These are phyloP conservation scores for Malacoraja senta DNA, from an alignment of 2,797 vertebrate genomes.

Conservation along the genomic window DNA sequence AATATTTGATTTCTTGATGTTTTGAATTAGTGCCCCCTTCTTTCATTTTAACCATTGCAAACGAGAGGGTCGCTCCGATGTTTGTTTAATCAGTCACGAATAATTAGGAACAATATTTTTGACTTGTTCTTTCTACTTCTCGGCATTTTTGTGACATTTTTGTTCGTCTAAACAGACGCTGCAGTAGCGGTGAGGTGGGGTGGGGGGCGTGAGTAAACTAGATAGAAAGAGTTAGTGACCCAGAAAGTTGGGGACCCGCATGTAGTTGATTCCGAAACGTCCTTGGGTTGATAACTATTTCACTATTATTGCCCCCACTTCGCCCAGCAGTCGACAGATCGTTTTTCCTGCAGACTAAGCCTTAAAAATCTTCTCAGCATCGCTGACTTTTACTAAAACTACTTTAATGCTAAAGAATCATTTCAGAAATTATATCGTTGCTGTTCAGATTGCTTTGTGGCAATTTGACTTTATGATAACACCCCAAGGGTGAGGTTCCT, in stretches of 20 bases:
- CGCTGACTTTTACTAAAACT: neutral
- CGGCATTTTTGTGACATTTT: neutral
- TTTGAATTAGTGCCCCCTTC: neutral
- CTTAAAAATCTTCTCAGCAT: neutral
- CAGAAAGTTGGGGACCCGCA: neutral
- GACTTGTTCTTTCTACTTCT: neutral
- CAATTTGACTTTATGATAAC: slow-evolving; percentile 2
- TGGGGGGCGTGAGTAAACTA: neutral
- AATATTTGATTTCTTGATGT: neutral
- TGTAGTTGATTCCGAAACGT: neutral
- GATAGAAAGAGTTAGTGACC: neutral
- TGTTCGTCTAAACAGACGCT: neutral
- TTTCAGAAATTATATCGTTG: neutral
- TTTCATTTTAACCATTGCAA: neutral
- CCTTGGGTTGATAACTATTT: slow-evolving; percentile 3
- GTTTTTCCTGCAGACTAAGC: too few relatives aligned
- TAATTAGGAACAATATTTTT: neutral
- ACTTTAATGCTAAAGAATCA: neutral
- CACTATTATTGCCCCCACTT: neutral
- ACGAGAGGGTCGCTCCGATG: neutral
- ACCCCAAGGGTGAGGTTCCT: neutral
- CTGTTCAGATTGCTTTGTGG: neutral
- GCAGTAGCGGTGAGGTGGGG: neutral
- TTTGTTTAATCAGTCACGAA: neutral
- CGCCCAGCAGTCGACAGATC: neutral